Evolutionary conservation across 2,797 vertebrate species (phyloP).

Genomic region (Leptatherina wallacei): DNA sequence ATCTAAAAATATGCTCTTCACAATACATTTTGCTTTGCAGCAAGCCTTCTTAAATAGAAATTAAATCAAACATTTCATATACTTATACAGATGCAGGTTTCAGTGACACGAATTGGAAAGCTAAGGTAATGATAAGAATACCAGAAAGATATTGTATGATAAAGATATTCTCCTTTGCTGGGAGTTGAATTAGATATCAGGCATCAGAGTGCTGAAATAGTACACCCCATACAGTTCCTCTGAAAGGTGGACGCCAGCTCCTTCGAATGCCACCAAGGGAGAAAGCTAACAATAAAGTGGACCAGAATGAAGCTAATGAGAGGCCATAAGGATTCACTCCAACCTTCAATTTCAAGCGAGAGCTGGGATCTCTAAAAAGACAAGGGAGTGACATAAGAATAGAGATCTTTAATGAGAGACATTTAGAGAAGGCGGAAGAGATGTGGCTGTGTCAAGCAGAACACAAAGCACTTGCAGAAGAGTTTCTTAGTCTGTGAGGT

Average conservation of each 20-base stretch:
- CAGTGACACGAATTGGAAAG: slow-evolving; percentile 33
- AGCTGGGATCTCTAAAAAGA: slow-evolving; percentile 70
- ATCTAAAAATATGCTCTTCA: slow-evolving; percentile 34
- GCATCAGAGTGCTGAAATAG: slow-evolving; percentile 69
- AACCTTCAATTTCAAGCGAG: slow-evolving; percentile 82
- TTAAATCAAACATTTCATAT: slow-evolving; percentile 23
- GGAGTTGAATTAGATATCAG: slow-evolving; percentile 74
- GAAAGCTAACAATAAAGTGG: slow-evolving; percentile 82
- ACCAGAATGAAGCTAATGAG: slow-evolving; percentile 82
- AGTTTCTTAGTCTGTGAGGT: slow-evolving; percentile 36
- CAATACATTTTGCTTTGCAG: slow-evolving; percentile 8
- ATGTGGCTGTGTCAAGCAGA: slow-evolving; percentile 58
- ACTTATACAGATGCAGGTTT: slow-evolving; percentile 14
- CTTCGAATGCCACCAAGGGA: slow-evolving; percentile 67
- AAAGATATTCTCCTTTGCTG: slow-evolving; percentile 55
- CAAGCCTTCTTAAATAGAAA: slow-evolving; percentile 16
- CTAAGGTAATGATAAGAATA: slow-evolving; percentile 39
- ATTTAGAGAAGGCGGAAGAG: slow-evolving; percentile 65
- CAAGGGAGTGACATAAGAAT: slow-evolving; percentile 62
- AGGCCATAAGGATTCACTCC: slow-evolving; percentile 81
- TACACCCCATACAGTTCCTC: slow-evolving; percentile 64
- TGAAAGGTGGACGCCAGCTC: slow-evolving; percentile 64
- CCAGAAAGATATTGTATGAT: slow-evolving; percentile 30
- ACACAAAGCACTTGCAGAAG: slow-evolving; percentile 57
- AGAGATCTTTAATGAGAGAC: slow-evolving; percentile 74